Evolutionary conservation across 2,113 vertebrate genomes (phyloP), one percentile per base, ranked within the genome.

Genomic region (Labeo rohita): DNA sequence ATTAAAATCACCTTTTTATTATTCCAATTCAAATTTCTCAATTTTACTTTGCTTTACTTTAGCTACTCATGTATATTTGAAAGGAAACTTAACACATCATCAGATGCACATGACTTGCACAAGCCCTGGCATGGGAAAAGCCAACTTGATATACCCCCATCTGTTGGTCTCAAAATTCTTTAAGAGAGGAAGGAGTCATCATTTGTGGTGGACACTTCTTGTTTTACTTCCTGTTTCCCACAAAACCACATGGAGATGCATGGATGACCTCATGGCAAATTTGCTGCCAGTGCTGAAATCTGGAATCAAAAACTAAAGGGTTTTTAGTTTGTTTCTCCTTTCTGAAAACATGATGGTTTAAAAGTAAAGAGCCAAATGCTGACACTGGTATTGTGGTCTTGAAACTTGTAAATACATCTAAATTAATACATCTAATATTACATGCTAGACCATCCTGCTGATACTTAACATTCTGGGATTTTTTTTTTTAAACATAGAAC

Each of bases 361-460:
- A 63, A 43, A 63, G 72, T 43, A 28, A 45, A 61, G 70, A 75
- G 84, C 84, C 84, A 87, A 89, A 73, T 77, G 75, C 87, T 87
- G 84, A 92, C 85, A 59, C n/a, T 39, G 59, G 63, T 84, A 90
- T 87, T 88, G 78, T 39, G 76, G 16, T 73, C 52, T 15, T 61
- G 78, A 47, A 36, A 68, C 8, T 47, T 76, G 8, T 10, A 36
- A 36, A 68, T 65, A 63, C 75, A 66, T 79, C 11, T 21, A n/a
- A 34, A 28, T 28, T 28, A 36, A 68, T 65, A 63, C 75, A 66
- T 79, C 11, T 21, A n/a, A 34, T 49, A 59, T 90, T 73, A 72
- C 76, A 80, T 21, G 47, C 39, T 61, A 66, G 16, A 7, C 12
- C 80, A 66, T 75, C 81, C 68, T 43, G 73, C 45, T 61, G 36